Base-by-base conservation (phyloP, 2,113 vertebrate species). In the Rhegmatorhina hoffmannsi region DNA sequence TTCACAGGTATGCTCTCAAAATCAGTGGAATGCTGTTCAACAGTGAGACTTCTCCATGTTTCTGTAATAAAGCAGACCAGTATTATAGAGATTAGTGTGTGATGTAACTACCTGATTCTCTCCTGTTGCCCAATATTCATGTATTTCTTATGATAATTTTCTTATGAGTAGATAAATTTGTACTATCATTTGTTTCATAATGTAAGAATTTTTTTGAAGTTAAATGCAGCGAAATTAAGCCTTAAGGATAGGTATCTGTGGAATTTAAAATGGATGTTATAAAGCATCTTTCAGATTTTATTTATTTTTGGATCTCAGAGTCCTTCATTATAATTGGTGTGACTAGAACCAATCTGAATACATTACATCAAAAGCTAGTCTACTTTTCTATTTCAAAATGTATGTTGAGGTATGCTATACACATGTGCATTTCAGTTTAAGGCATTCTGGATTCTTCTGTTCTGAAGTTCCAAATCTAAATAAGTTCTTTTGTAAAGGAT, bases 311-410 rank as follows among this genome's bases (percentile, higher is more conserved):
- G 7, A 58, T 95, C 84, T 81, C 33, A 64, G 5, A 90, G 36
- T 96, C 74, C 88, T 96, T 97, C 44, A 87, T 46, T 80, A 25
- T 95, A 92, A 93, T 88, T 82, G 49, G 44, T 81, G 68, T 96
- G 66, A 84, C 84, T 87, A 47, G 58, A 95, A 94, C n/a, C 25
- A 60, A 38, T 90, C 66, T 95, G 90, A 97, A 95, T 92, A 89
- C 28, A 83, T 95, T 94, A 58, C 90, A 79, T 40, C 81, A 69
- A 83, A 92, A 92, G 28, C 36, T 82, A 92, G 62, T 77, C 63
- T 94, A 34, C 81, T 64, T 96, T 84, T 87, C 83, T 94, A 21
- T 97, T 97, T 96, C 38, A 81, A 90, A 97, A 94, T 68, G 46
- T 47, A 7, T 72, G 46, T 94, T 95, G 70, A 87, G 46, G 25